Evolutionary conservation across 1,140 invertebrate species (phyloP).

Genomic region (Eueides isabella): DNA sequence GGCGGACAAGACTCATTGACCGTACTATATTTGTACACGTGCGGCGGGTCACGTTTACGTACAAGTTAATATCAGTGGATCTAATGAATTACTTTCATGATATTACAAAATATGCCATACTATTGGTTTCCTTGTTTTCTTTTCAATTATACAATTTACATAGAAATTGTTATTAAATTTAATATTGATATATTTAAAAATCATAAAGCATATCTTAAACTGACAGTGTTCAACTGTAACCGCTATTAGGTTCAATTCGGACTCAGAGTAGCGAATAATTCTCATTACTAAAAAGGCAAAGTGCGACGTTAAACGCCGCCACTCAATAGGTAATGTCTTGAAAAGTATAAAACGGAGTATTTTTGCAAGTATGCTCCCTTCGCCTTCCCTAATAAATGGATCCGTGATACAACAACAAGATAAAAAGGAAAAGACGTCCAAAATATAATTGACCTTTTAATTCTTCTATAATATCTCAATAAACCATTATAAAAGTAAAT

Average conservation of each 20-base stretch:
- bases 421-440: not conserved
- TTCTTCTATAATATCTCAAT: not conserved
- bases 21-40: constrained; percentile 7
- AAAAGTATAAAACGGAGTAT: not conserved
- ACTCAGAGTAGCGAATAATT: not conserved
- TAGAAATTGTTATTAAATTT: not conserved
- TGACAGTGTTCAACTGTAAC: not conserved
- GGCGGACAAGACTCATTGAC: no score
- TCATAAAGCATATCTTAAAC: no score
- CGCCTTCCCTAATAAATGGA: not conserved
- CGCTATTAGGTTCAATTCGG: not conserved
- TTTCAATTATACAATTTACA: not conserved
- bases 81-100: constrained; percentile 5
- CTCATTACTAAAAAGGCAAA: not conserved
- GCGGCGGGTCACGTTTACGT: constrained; percentile 18
- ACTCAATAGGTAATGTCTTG: not conserved
- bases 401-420: not conserved
- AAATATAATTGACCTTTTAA: not conserved
- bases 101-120: not conserved
- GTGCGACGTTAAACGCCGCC: not conserved
- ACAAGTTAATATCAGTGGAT: constrained; percentile 3
- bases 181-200: not conserved
- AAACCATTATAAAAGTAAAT: not conserved
- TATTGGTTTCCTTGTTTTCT: not conserved
- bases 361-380: not conserved